Conservation (phyloP, 2,888 invertebrate genomes). For the Griposia aprilina region DNA sequence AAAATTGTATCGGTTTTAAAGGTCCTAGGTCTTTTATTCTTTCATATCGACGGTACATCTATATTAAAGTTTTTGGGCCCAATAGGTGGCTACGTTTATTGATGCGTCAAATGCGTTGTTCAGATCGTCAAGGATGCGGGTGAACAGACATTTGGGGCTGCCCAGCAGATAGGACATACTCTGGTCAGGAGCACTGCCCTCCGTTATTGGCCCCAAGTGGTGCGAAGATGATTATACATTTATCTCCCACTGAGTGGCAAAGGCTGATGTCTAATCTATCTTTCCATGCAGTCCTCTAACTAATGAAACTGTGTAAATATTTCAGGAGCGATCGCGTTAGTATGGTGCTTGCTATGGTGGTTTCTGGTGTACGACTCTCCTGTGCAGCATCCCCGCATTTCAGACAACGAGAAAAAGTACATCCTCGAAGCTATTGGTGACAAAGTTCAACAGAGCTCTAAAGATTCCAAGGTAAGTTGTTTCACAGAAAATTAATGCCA, state of each 20-base stretch:
- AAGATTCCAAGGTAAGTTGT: conserved; percentile 79
- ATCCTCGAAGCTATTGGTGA: conserved; percentile 92
- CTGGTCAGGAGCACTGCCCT: not conserved
- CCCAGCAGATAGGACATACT: not conserved
- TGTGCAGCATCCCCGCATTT: conserved; percentile 91
- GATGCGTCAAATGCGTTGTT: not conserved
- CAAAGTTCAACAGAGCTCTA: conserved; percentile 86
- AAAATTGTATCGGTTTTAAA: not conserved
- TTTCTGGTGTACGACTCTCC: conserved; percentile 92
- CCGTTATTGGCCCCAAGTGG: not conserved
- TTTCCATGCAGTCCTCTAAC: not conserved
- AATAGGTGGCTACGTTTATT: not conserved
- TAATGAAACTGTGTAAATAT: conserved; percentile 29
- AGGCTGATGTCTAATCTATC: not conserved
- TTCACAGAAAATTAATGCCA: conserved; percentile 16
- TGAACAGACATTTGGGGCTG: not conserved
- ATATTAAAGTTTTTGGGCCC: not conserved
- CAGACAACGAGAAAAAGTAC: conserved; percentile 91
- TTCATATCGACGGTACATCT: not conserved
- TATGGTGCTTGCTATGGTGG: conserved; percentile 91
- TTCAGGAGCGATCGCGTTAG: conserved; percentile 87
- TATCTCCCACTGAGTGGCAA: not conserved
- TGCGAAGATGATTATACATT: not conserved
- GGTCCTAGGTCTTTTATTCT: not conserved
- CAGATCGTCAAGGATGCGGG: too few species aligned